phyloP scores from a whole-genome alignment of 2,113 vertebrate species.

The Elanoides forficatus region DNA sequence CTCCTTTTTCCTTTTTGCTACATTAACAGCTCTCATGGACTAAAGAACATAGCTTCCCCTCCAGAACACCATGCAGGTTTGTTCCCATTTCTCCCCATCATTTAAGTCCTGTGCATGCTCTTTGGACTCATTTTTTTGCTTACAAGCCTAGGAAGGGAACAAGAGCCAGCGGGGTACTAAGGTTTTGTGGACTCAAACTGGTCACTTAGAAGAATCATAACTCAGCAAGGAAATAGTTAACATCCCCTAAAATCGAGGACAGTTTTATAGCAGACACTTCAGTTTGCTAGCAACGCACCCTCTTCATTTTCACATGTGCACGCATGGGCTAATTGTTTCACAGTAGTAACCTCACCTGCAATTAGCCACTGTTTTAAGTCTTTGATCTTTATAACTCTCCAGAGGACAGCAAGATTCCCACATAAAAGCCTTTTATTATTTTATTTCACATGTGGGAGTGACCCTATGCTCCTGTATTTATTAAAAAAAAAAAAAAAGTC shows the following conservation, averaged over 20 bases:
- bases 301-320: neutral
- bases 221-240: neutral
- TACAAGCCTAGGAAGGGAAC: neutral
- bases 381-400: constrained; percentile 48
- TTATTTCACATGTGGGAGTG: constrained; percentile 12
- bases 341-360: constrained; percentile 40
- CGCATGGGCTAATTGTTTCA: constrained; percentile 14
- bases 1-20: neutral
- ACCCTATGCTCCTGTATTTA: neutral
- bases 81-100: neutral
- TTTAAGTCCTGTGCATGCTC: accelerated
- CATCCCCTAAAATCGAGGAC: neutral
- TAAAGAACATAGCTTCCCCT: neutral
- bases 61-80: neutral
- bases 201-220: neutral
- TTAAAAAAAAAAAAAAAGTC: neutral
- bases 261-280: neutral
- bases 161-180: neutral
- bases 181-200: neutral
- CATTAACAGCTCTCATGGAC: neutral
- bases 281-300: neutral
- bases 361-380: constrained; percentile 36
- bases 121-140: neutral
- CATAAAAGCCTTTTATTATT: constrained; percentile 37
- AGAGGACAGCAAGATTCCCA: constrained; percentile 48